Conservation (phyloP, 2,797 vertebrate species). For the Argentina silus region DNA sequence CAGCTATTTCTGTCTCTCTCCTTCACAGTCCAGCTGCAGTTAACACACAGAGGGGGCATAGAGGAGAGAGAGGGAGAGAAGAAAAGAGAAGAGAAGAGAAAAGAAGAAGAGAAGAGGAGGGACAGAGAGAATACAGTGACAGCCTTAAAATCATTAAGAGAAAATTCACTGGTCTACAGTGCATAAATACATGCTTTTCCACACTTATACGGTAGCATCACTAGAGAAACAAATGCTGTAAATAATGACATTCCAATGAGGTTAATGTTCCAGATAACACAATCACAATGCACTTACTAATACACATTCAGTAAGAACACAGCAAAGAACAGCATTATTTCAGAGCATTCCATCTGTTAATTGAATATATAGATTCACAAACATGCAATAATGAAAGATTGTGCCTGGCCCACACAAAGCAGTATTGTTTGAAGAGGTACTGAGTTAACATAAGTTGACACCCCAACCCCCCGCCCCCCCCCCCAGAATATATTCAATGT, state of each 20-base stretch:
- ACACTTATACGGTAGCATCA: background rate
- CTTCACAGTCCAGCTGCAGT: slow-evolving; percentile 46
- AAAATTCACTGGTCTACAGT: too few species aligned
- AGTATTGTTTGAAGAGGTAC: slow-evolving; percentile 58
- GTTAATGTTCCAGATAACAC: slow-evolving; percentile 51
- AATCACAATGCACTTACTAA: slow-evolving; percentile 49
- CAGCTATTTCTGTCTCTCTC: slow-evolving; percentile 74
- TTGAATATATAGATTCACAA: slow-evolving; percentile 59
- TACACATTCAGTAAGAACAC: slow-evolving; percentile 38
- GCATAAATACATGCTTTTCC: slow-evolving; percentile 11
- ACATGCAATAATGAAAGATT: slow-evolving; percentile 54
- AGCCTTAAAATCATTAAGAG: too few species aligned
- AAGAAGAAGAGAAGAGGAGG: background rate
- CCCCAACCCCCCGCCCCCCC: slow-evolving; percentile 43
- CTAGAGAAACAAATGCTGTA: background rate
- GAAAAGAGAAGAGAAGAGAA: slow-evolving; percentile 19
- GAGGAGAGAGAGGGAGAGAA: slow-evolving; percentile 14
- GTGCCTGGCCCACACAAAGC: slow-evolving; percentile 51
- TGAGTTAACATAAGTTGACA: slow-evolving; percentile 62
- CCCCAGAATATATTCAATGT: background rate
- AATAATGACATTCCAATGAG: slow-evolving; percentile 56
- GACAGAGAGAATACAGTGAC: background rate
- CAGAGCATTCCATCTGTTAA: slow-evolving; percentile 60
- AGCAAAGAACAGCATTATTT: slow-evolving; percentile 32
- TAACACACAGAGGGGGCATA: slow-evolving; percentile 12